Percentiles rank a stretch among this genome's conserved stretches.
Evolutionary conservation across 2,888 invertebrate species (phyloP).

Genomic region (Rambutsinella grinnellia): DNA sequence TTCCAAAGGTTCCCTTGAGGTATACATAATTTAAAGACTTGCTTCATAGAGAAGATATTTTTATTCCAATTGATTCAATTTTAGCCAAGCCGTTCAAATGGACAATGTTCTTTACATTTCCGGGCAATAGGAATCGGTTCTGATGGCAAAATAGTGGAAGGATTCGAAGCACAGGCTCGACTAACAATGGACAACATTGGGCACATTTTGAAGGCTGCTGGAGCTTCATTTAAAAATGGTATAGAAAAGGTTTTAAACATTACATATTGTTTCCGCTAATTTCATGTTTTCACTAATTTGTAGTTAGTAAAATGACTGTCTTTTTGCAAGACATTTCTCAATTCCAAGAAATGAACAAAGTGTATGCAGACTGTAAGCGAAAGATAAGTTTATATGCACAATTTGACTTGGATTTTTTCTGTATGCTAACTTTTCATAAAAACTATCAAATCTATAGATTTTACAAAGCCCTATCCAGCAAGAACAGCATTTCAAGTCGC

Average conservation of each 20-base stretch:
- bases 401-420: no score
- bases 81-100: slow-evolving; percentile 88
- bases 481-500: slow-evolving; percentile 88
- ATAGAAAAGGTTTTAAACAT: slow-evolving; percentile 19
- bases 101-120: slow-evolving; percentile 88
- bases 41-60: neutral
- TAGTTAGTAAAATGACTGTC: slow-evolving; percentile 88
- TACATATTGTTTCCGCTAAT: neutral
- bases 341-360: slow-evolving; percentile 84
- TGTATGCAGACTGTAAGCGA: slow-evolving; percentile 87
- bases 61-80: neutral
- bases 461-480: slow-evolving; percentile 82
- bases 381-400: no score
- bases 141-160: slow-evolving; percentile 80
- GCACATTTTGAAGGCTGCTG: slow-evolving; percentile 80
- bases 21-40: neutral
- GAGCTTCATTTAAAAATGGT: slow-evolving; percentile 77
- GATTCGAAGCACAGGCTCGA: slow-evolving; percentile 80
- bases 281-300: slow-evolving; percentile 51
- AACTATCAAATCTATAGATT: slow-evolving; percentile 81
- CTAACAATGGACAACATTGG: slow-evolving; percentile 85
- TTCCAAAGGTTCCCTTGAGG: slow-evolving; percentile 46
- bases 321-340: slow-evolving; percentile 85
- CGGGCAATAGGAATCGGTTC: slow-evolving; percentile 87
- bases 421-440: no score